Conservation (phyloP, 2,113 vertebrate species). For the Eidolon helvum region DNA sequence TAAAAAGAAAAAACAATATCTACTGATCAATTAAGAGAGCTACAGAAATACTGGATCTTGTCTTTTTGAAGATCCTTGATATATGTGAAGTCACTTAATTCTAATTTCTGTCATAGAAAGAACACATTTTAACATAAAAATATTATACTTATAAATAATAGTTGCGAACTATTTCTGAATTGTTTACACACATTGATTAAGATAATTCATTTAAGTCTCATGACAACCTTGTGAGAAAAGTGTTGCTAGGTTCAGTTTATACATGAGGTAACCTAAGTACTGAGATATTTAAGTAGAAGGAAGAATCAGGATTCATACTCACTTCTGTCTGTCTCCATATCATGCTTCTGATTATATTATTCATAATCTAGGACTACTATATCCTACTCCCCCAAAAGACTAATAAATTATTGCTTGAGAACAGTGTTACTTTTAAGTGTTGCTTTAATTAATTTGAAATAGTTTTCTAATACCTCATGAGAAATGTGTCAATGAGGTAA, state of each 20-base stretch:
- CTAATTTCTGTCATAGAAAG: neutral
- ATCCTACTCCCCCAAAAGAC: neutral
- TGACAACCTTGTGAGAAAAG: neutral
- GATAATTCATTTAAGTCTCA: neutral
- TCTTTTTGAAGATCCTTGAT: neutral
- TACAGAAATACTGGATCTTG: neutral
- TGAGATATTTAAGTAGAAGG: neutral
- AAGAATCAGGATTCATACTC: neutral
- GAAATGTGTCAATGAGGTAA: neutral
- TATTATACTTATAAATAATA: neutral
- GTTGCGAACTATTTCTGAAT: neutral
- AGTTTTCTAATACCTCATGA: neutral
- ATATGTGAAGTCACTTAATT: neutral
- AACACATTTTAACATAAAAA: slow-evolving; percentile 8
- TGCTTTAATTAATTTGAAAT: neutral
- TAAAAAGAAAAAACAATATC: neutral
- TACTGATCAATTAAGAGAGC: neutral
- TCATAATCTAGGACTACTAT: neutral
- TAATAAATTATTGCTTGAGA: neutral
- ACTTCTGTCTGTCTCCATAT: neutral
- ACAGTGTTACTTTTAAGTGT: neutral
- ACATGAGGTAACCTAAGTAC: neutral
- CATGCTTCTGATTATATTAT: neutral
- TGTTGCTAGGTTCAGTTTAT: neutral
- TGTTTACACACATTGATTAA: neutral